Percentiles rank a stretch among this genome's conserved stretches.
These are phyloP conservation scores for Euura lappo DNA, from an alignment of 1,140 invertebrate genomes.

Conservation along the genomic window DNA sequence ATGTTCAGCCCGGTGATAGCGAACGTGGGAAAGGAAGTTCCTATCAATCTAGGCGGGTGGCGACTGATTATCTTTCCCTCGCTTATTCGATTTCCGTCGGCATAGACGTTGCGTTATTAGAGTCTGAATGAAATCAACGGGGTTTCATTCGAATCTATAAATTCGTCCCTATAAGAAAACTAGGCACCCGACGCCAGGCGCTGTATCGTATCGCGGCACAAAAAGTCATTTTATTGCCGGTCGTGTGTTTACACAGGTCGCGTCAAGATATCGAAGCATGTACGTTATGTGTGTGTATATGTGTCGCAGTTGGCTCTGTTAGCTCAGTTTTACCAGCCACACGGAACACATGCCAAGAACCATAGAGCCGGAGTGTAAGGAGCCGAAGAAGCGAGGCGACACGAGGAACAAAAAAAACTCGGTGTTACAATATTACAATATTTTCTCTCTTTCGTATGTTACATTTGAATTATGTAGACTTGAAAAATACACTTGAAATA, in stretches of 20 bases:
- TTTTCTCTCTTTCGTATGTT: too few species aligned
- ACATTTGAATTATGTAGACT: too few species aligned
- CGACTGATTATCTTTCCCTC: neutral
- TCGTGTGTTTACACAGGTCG: neutral
- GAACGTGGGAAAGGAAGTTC: conserved; percentile 56
- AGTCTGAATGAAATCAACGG: too few species aligned
- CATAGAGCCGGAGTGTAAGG: too few species aligned
- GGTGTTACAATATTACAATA: too few species aligned
- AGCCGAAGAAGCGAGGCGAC: too few species aligned
- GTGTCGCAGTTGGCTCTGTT: neutral
- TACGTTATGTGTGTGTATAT: too few species aligned
- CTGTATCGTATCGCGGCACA: neutral
- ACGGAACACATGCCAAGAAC: too few species aligned
- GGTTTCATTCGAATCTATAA: too few species aligned
- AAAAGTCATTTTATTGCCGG: neutral
- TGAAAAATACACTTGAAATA: too few species aligned
- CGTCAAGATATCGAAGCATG: neutral
- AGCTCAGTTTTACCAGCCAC: neutral
- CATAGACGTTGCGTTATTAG: too few species aligned
- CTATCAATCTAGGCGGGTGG: conserved; percentile 34
- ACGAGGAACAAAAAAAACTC: too few species aligned
- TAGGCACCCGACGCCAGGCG: neutral
- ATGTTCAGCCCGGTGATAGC: conserved; percentile 41
- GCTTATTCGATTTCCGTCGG: neutral
- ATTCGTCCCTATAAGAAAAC: neutral